phyloP scores from a whole-genome alignment of 2,888 invertebrate genomes.

The Homarus gammarus region DNA sequence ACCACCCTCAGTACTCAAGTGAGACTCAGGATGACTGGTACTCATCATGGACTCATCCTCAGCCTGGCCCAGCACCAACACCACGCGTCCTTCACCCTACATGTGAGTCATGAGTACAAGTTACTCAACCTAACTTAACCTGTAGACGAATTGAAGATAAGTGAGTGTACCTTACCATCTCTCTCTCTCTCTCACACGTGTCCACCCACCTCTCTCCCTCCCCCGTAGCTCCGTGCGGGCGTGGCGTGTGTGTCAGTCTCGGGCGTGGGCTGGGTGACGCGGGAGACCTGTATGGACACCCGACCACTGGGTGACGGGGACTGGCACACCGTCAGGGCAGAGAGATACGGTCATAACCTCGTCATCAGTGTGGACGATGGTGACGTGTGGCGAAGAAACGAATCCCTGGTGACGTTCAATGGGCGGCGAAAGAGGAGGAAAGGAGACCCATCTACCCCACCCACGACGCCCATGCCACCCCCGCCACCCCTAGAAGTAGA shows the following conservation, averaged over 20 bases:
- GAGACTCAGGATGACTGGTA: conserved; percentile 38
- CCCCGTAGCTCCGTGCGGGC: conserved; percentile 37
- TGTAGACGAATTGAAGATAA: no score
- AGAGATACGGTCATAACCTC: conserved; percentile 63
- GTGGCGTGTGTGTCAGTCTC: conserved; percentile 57
- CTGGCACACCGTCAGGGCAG: conserved; percentile 70
- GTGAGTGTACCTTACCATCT: no score
- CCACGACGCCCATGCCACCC: not conserved
- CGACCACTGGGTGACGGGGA: conserved; percentile 59
- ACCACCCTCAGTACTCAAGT: conserved; percentile 51
- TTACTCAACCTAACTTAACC: no score
- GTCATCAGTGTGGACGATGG: conserved; percentile 53
- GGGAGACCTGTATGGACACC: conserved; percentile 34
- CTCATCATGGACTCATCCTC: conserved; percentile 35
- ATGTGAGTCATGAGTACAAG: conserved; percentile 22
- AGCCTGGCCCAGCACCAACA: conserved; percentile 2
- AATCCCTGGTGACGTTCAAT: not conserved
- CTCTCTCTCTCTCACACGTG: not conserved
- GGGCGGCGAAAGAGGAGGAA: not conserved
- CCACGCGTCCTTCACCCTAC: not conserved
- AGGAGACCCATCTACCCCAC: not conserved
- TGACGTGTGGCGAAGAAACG: conserved; percentile 45
- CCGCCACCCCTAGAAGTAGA: conserved; percentile 61
- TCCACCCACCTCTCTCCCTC: not conserved
- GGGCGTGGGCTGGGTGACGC: conserved; percentile 41